phyloP scores from a whole-genome alignment of 2,113 vertebrate species.

The Lepus americanus region DNA sequence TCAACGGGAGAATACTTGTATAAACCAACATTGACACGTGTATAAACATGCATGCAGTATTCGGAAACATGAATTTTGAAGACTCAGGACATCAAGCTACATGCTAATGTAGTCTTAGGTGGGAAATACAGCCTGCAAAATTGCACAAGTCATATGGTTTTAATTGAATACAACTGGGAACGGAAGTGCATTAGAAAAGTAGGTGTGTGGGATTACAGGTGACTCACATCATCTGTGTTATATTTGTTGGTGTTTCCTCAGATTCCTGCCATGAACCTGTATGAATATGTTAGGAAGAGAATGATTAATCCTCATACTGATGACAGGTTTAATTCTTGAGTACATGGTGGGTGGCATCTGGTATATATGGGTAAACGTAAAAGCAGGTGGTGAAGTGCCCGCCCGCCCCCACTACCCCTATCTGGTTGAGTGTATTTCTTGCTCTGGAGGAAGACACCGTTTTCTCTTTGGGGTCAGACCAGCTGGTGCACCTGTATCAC shows the following conservation, averaged over 20 bases:
- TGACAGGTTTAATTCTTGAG: neutral
- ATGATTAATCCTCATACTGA: neutral
- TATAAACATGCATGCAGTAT: no score
- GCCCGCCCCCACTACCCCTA: no score
- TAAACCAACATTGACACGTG: neutral
- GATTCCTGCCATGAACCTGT: neutral
- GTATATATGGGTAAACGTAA: neutral
- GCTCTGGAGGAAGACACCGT: neutral
- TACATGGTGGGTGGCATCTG: neutral
- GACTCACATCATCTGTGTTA: neutral
- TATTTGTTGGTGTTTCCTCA: neutral
- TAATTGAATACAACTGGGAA: neutral
- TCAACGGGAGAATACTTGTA: neutral
- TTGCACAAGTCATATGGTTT: neutral
- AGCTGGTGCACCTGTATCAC: fast-evolving
- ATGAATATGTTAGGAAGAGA: neutral
- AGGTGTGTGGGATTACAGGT: neutral
- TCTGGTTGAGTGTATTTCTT: neutral
- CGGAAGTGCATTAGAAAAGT: neutral
- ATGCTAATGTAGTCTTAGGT: neutral
- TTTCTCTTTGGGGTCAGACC: neutral
- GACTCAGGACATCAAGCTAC: neutral
- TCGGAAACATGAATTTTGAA: neutral
- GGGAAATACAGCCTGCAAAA: neutral
- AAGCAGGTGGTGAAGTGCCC: neutral